These are phyloP conservation scores for Escarpia spicata DNA, from an alignment of 2,888 invertebrate genomes.

Conservation along the genomic window DNA sequence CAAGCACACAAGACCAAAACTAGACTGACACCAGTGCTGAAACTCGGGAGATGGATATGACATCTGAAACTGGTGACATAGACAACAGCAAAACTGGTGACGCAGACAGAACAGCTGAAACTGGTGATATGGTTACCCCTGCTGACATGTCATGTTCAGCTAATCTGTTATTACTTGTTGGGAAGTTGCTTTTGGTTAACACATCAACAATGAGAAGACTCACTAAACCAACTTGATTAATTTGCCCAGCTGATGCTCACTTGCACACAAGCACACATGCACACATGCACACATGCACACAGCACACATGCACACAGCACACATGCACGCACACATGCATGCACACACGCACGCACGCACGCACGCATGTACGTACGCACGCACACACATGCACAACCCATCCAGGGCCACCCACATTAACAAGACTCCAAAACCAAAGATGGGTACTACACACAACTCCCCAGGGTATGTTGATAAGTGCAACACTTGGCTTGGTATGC, in stretches of 20 bases:
- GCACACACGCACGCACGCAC: too few relatives aligned
- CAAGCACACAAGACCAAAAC: neutral
- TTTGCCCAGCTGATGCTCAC: neutral
- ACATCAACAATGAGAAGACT: too few relatives aligned
- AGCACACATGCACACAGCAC: neutral
- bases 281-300: neutral
- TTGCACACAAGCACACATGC: neutral
- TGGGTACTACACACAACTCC: neutral
- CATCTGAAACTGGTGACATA: neutral
- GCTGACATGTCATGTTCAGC: neutral
- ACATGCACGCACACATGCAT: neutral
- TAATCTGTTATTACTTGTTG: neutral
- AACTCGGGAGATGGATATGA: too few relatives aligned
- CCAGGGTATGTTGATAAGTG: constrained; percentile 10
- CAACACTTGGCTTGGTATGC: constrained; percentile 16
- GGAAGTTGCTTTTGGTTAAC: too few relatives aligned
- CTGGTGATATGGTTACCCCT: neutral
- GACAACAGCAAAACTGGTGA: neutral
- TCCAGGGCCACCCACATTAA: neutral
- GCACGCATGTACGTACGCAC: too few relatives aligned
- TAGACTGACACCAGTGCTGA: too few relatives aligned
- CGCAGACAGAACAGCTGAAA: too few relatives aligned
- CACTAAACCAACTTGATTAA: neutral
- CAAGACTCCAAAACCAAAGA: neutral
- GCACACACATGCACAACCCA: neutral